These are phyloP conservation scores for Apotomis capreana DNA, from an alignment of 2,888 invertebrate species.

Conservation along the genomic window DNA sequence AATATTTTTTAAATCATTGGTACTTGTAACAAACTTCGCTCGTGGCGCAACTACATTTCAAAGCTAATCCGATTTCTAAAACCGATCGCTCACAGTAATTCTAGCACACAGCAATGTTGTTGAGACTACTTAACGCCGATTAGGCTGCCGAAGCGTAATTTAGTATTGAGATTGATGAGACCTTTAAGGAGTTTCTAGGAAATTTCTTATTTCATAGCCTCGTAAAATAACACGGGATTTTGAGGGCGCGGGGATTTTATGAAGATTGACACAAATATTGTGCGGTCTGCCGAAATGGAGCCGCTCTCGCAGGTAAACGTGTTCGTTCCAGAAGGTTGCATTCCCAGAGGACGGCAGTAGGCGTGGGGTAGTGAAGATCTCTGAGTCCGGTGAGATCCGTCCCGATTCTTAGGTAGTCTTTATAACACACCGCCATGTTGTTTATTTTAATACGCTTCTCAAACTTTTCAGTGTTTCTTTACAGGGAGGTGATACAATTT, in stretches of 20 bases:
- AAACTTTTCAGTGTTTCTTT: too few species aligned
- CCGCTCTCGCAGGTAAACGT: slow-evolving; percentile 8
- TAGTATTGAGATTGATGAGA: slow-evolving; percentile 26
- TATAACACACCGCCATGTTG: too few species aligned
- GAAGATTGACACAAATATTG: slow-evolving; percentile 17
- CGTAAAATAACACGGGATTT: slow-evolving; percentile 1
- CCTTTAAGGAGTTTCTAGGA: neutral
- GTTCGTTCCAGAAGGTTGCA: slow-evolving; percentile 22
- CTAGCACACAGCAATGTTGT: slow-evolving; percentile 6
- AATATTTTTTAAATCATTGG: too few species aligned
- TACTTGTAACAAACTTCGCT: too few species aligned
- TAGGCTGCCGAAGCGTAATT: slow-evolving; percentile 15
- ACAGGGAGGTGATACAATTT: too few species aligned
- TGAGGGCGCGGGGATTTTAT: neutral
- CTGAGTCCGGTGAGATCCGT: neutral
- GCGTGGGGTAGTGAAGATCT: neutral
- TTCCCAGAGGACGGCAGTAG: slow-evolving; percentile 10
- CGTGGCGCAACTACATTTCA: too few species aligned
- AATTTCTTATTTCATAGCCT: neutral
- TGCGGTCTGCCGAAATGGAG: slow-evolving; percentile 4
- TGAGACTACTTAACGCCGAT: slow-evolving; percentile 8
- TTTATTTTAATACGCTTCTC: too few species aligned
- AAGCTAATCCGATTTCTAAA: neutral
- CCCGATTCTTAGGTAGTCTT: too few species aligned
- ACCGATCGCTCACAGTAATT: slow-evolving; percentile 10